Conservation (phyloP, 2,888 invertebrate genomes). For the Schizaphis graminum region DNA sequence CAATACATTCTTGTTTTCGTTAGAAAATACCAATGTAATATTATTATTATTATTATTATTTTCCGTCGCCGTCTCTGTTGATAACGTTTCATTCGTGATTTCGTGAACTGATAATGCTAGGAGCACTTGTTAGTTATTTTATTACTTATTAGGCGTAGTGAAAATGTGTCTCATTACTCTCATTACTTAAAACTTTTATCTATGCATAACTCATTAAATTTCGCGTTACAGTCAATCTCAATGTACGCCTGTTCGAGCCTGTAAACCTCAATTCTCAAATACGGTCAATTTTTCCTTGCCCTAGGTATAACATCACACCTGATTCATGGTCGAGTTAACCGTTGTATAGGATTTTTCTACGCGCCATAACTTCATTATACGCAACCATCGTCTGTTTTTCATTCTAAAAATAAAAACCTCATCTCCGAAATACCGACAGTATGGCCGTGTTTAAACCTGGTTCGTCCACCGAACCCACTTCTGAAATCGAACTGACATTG, state of each 20-base stretch:
- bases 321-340: background rate
- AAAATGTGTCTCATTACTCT: too few species aligned
- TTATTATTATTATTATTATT: slow-evolving; percentile 1
- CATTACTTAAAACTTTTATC: too few species aligned
- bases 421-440: background rate
- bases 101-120: background rate
- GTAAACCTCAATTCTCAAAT: background rate
- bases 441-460: slow-evolving; percentile 70
- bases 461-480: slow-evolving; percentile 70
- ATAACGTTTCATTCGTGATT: background rate
- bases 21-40: background rate
- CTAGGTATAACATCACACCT: background rate
- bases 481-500: slow-evolving; percentile 71
- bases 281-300: background rate
- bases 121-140: background rate
- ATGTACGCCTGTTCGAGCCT: background rate
- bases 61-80: background rate
- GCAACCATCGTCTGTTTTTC: background rate
- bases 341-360: background rate
- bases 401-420: background rate
- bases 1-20: slow-evolving; percentile 1
- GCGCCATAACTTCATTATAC: background rate
- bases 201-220: background rate
- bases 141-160: background rate
- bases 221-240: background rate